Base-by-base conservation (phyloP, 2,113 vertebrate species). In the Pungitius pungitius region DNA sequence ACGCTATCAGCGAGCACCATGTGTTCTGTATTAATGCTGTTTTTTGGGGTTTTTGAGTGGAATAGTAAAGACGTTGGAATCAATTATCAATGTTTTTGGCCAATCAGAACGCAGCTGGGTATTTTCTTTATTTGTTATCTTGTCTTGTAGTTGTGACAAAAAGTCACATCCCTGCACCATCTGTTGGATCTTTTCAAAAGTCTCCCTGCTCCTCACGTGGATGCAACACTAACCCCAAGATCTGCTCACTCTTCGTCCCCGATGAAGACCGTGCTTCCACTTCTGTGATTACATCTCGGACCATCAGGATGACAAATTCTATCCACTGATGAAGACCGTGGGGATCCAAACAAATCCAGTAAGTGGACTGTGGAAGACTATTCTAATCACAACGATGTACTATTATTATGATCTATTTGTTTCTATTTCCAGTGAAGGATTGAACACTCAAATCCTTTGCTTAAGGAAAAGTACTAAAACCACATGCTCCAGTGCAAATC, bases 21-120 rank as follows among this genome's bases (percentile, higher is more conserved):
- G 63, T 82, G 62, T 82, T 73, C 49, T 77, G 43, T 67, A 22
- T 62, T 74, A 71, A 45, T 30, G 49, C 24, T 8, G 43, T 22
- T 42, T 8, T 40, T 40, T 30, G 22, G 8, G 39, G 55, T 43
- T 52, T 22, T 26, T 40, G 33, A 35, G 6, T 35, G 33, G 17
- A 37, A 12, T 49, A n/a, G 47, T 6, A 9, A 13, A 20, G 14
- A 30, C 52, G 40, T 60, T 37, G 26, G n/a, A 26, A 39, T 27
- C 10, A 14, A 6, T 49, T n/a, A 70, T 47, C n/a, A 24, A 9
- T 18, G 27, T 39, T 35, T 51, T n/a, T 9, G 24, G 13, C 76
- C 60, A 54, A 54, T 65, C 42, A 35, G 18, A 71, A 15, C 3
- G 6, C 39, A 45, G 10, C 20, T 30, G 20, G 7, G n/a, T n/a